A percentile compares a stretch with the other conserved stretches of the same genome.
Evolutionary conservation across 2,888 invertebrate species (phyloP).

Genomic region (Conops quadrifasciatus): DNA sequence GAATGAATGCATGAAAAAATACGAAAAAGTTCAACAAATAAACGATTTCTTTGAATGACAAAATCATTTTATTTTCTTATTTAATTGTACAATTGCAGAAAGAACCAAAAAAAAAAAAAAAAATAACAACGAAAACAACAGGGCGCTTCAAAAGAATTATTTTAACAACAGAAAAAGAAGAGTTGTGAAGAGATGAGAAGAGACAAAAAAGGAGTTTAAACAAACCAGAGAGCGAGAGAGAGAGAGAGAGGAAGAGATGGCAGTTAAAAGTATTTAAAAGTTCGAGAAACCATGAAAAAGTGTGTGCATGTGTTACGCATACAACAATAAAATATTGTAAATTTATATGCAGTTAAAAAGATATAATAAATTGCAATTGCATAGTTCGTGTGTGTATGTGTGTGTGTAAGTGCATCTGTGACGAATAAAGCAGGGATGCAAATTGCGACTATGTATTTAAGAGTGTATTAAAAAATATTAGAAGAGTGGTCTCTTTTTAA

Average conservation of each 20-base stretch:
- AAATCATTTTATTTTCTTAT: not conserved
- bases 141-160: not conserved
- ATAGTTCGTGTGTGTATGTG: not conserved
- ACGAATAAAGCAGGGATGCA: not conserved
- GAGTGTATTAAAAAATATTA: no score
- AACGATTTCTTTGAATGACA: not conserved
- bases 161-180: no score
- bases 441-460: no score
- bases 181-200: no score
- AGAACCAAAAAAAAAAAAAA: not conserved
- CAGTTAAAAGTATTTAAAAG: not conserved
- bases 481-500: no score
- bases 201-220: not conserved
- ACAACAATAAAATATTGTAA: constrained; percentile 20
- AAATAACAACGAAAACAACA: not conserved
- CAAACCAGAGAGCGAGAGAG: not conserved
- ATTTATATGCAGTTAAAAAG: constrained; percentile 27
- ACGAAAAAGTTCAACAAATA: constrained; percentile 6
- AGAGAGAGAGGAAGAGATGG: not conserved
- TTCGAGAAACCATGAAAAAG: no score
- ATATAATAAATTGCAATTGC: constrained; percentile 28
- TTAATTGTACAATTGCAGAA: constrained; percentile 5
- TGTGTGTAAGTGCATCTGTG: not conserved
- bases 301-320: no score
- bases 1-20: constrained; percentile 20